These are phyloP conservation scores for Sminthurinus aureus DNA, from an alignment of 2,888 invertebrate species.

Conservation along the genomic window DNA sequence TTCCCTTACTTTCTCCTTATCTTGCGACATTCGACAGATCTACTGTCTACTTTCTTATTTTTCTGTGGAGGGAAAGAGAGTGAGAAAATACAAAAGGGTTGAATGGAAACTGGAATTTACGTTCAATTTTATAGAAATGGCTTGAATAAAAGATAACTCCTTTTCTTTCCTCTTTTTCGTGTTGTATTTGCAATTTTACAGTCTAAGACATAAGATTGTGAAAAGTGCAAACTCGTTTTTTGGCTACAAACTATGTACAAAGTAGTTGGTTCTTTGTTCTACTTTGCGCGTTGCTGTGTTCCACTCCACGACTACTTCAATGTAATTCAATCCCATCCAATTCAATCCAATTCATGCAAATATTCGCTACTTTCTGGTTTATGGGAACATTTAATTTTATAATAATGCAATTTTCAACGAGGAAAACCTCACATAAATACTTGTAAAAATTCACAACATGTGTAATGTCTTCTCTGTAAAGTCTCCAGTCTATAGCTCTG, in stretches of 20 bases:
- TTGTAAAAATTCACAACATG: too few relatives aligned
- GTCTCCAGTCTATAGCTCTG: too few relatives aligned
- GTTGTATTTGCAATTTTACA: neutral
- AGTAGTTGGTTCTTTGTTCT: too few relatives aligned
- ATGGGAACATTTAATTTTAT: slow-evolving; percentile 43
- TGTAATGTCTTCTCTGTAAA: too few relatives aligned
- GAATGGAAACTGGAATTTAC: slow-evolving; percentile 35
- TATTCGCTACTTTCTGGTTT: slow-evolving; percentile 35
- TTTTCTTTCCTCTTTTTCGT: neutral
- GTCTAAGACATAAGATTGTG: neutral
- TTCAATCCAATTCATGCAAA: slow-evolving; percentile 29
- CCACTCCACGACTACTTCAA: too few relatives aligned
- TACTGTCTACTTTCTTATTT: too few relatives aligned
- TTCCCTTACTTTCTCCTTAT: neutral
- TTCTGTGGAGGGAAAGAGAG: neutral
- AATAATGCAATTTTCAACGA: slow-evolving; percentile 37
- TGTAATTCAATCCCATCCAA: neutral
- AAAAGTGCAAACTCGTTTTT: too few relatives aligned
- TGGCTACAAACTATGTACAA: too few relatives aligned
- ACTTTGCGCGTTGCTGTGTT: too few relatives aligned
- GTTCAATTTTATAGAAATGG: slow-evolving; percentile 36
- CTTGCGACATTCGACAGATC: neutral
- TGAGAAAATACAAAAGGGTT: slow-evolving; percentile 18
- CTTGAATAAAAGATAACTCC: slow-evolving; percentile 41
- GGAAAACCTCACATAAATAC: neutral